Conservation (phyloP, 2,113 vertebrate genomes). For the Chlorocebus sabaeus region DNA sequence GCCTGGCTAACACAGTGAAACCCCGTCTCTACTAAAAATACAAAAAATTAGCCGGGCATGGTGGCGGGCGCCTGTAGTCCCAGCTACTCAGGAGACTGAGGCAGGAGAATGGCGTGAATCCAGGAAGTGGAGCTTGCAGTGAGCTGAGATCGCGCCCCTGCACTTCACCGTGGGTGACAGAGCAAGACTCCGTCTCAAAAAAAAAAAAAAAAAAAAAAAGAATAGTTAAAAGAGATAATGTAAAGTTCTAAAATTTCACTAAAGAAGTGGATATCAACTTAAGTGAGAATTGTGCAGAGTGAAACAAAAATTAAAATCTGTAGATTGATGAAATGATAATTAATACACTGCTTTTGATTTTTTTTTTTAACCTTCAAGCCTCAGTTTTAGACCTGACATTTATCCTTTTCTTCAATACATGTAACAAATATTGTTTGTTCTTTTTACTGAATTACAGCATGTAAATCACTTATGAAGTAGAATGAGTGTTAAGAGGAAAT, state of each 20-base stretch:
- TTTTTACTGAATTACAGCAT: conserved; percentile 9
- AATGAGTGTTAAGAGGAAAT: background rate
- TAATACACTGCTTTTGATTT: background rate
- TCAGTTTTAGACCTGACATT: conserved; percentile 30
- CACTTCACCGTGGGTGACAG: no score
- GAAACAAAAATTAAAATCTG: background rate
- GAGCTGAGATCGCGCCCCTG: no score
- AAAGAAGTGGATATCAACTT: conserved; percentile 12
- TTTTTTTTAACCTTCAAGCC: background rate
- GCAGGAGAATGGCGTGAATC: no score
- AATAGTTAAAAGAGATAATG: background rate
- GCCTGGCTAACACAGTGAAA: no score
- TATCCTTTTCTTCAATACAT: background rate
- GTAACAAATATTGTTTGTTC: background rate
- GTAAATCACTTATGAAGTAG: conserved; percentile 26
- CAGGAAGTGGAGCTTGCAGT: no score
- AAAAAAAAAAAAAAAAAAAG: background rate
- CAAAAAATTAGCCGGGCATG: no score
- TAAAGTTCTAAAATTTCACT: background rate
- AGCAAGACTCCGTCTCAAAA: no score
- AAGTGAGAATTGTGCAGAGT: background rate
- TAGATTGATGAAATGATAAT: background rate
- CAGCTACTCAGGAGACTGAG: no score
- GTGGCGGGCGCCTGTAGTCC: no score
- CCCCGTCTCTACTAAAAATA: no score